Evolutionary conservation across 2,888 invertebrate species (phyloP).

Genomic region (Orchesella flavescens): DNA sequence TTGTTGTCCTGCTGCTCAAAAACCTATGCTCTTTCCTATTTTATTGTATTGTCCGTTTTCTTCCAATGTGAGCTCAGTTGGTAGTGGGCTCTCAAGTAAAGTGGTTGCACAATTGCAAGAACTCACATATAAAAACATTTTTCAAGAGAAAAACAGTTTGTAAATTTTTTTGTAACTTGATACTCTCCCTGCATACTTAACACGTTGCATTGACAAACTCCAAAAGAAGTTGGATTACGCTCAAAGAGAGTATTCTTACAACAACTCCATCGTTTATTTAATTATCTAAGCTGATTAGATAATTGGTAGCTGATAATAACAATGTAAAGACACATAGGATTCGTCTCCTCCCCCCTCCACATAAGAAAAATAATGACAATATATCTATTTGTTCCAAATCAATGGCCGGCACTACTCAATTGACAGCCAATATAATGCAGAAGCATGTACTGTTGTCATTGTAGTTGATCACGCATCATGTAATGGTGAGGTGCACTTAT

Average conservation of each 20-base stretch:
- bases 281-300: no score
- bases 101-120: conserved; percentile 38
- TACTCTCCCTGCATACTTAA: no score
- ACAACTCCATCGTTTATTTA: no score
- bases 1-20: not conserved
- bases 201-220: no score
- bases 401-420: not conserved
- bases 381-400: not conserved
- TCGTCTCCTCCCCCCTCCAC: no score
- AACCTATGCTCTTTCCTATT: conserved; percentile 1
- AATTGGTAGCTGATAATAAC: no score
- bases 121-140: not conserved
- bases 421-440: not conserved
- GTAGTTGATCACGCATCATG: conserved; percentile 11
- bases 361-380: not conserved
- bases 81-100: conserved; percentile 54
- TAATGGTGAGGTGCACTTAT: conserved; percentile 26
- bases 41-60: conserved; percentile 41
- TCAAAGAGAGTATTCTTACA: no score
- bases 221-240: no score
- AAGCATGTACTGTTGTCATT: conserved; percentile 26
- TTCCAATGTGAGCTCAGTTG: conserved; percentile 53
- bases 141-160: not conserved
- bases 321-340: no score
- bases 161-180: not conserved